Evolutionary conservation across 2,113 vertebrate genomes (phyloP).

Genomic region (Crotalus viridis): DNA sequence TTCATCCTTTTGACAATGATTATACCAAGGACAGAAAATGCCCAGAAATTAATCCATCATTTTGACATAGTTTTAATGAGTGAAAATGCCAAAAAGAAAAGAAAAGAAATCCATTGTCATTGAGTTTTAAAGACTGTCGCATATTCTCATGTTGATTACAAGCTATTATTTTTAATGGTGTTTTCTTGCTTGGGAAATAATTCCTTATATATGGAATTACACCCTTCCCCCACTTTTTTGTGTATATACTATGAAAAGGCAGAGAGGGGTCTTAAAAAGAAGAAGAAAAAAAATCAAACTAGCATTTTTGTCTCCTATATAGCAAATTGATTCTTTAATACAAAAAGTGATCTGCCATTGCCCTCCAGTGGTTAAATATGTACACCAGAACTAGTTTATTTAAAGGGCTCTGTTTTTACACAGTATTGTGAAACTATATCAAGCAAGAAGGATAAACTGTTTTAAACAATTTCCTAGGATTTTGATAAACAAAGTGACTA

Average conservation of each 20-base stretch:
- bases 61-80: constrained; percentile 73
- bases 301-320: constrained; percentile 12
- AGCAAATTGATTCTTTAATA: constrained; percentile 21
- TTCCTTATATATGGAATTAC: not conserved
- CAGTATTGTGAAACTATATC: not conserved
- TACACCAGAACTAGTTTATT: constrained; percentile 26
- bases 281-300: constrained; percentile 18
- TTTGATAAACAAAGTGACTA: not conserved
- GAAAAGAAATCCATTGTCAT: constrained; percentile 69
- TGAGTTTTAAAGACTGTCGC: constrained; percentile 63
- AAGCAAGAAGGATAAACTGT: not conserved
- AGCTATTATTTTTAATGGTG: constrained; percentile 41
- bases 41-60: constrained; percentile 77
- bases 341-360: constrained; percentile 67
- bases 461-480: not conserved
- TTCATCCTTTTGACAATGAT: constrained; percentile 65
- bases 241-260: not conserved
- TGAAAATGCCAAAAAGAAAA: constrained; percentile 65
- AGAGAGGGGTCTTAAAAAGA: not conserved
- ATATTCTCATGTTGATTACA: constrained; percentile 43
- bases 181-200: constrained; percentile 16
- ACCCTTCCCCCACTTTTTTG: not conserved
- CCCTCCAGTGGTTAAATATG: constrained; percentile 67
- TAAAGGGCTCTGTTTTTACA: not conserved
- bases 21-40: constrained; percentile 71